phyloP scores from a whole-genome alignment of 2,888 invertebrate species.

The Emmelina monodactyla region DNA sequence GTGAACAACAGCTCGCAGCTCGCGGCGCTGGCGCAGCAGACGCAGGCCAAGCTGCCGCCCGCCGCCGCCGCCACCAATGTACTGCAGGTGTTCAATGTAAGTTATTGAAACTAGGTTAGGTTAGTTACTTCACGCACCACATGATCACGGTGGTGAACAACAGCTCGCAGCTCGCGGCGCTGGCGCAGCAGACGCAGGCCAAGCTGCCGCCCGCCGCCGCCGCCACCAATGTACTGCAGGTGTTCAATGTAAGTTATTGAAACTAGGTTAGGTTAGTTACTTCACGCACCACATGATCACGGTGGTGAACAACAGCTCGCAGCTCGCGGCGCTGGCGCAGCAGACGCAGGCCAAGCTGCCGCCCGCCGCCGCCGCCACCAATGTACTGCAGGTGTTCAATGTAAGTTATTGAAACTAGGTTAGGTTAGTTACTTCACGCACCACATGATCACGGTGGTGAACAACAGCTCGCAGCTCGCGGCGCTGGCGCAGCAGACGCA shows the following conservation, averaged over 20 bases:
- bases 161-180: constrained; percentile 87
- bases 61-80: constrained; percentile 67
- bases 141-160: constrained; percentile 97
- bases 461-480: constrained; percentile 92
- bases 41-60: constrained; percentile 87
- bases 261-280: no score
- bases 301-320: constrained; percentile 93
- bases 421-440: constrained; percentile 96
- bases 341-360: constrained; percentile 86
- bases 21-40: constrained; percentile 85
- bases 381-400: no score
- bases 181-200: constrained; percentile 86
- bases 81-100: no score
- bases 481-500: constrained; percentile 88
- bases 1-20: constrained; percentile 95
- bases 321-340: constrained; percentile 86
- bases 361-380: constrained; percentile 72
- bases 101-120: no score
- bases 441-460: constrained; percentile 92
- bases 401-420: no score
- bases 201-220: constrained; percentile 80
- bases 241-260: no score
- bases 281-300: constrained; percentile 95
- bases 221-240: no score
- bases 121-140: constrained; percentile 91